These are phyloP conservation scores for Seira musarum DNA, from an alignment of 2,888 invertebrate species.

Conservation along the genomic window DNA sequence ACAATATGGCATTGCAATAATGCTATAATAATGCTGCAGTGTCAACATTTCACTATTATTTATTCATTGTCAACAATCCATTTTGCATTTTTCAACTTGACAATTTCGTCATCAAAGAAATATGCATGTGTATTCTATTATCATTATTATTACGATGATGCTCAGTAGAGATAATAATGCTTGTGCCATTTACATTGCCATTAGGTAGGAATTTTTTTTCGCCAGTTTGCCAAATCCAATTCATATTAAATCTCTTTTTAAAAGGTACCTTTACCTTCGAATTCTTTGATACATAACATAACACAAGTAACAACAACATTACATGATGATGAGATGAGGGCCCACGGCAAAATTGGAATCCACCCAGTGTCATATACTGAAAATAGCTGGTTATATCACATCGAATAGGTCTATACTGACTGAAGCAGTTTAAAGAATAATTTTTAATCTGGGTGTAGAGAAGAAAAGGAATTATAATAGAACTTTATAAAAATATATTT, in stretches of 20 bases:
- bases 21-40: neutral
- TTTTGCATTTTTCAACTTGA: neutral
- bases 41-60: neutral
- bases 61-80: neutral
- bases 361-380: conserved; percentile 16
- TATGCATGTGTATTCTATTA: too few species aligned
- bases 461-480: too few species aligned
- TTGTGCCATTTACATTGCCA: too few species aligned
- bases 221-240: neutral
- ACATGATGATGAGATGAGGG: neutral
- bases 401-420: too few species aligned
- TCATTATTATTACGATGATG: neutral
- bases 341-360: conserved; percentile 29
- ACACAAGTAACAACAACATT: too few species aligned
- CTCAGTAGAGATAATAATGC: neutral
- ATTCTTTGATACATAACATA: too few species aligned
- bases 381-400: neutral
- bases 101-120: neutral
- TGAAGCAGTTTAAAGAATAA: too few species aligned
- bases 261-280: neutral
- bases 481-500: too few species aligned
- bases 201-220: neutral
- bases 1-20: neutral
- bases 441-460: neutral
- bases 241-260: neutral